Conservation (phyloP, 2,888 invertebrate genomes). For the Busseola fusca region DNA sequence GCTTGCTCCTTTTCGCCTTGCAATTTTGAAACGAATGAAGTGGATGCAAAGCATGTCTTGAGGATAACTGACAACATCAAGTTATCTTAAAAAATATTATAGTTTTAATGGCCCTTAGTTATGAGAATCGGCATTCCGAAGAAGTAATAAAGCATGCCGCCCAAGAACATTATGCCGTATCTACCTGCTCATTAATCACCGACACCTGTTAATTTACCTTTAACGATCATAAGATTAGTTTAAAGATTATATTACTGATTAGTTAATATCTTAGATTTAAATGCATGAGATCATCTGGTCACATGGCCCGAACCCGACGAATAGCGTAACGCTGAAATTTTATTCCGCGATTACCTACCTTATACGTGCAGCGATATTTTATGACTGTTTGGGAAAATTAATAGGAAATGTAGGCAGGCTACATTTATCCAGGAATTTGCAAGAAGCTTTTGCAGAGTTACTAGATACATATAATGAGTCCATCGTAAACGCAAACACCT, state of each 20-base stretch:
- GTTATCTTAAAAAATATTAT: background rate
- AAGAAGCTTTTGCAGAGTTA: background rate
- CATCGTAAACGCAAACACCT: background rate
- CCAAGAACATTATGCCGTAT: background rate
- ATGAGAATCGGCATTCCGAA: constrained; percentile 1
- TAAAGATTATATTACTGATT: too few species aligned
- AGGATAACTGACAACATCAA: background rate
- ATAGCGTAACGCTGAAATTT: constrained; percentile 35
- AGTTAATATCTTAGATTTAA: constrained; percentile 4
- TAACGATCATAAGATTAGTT: constrained; percentile 4
- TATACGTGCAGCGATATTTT: background rate
- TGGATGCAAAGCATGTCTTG: background rate
- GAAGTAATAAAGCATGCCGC: background rate
- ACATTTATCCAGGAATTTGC: background rate
- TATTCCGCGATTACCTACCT: constrained; percentile 1
- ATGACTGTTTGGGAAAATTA: background rate
- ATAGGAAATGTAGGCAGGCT: background rate
- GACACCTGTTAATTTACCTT: constrained; percentile 11
- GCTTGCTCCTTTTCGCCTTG: background rate
- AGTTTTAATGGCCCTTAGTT: background rate
- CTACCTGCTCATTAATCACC: constrained; percentile 9
- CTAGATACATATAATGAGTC: background rate
- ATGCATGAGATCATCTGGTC: constrained; percentile 11
- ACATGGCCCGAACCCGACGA: too few species aligned
- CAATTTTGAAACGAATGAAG: background rate